Evolutionary conservation across 1,140 invertebrate genomes (phyloP).

Genomic region (Plectrocnemia conspersa): DNA sequence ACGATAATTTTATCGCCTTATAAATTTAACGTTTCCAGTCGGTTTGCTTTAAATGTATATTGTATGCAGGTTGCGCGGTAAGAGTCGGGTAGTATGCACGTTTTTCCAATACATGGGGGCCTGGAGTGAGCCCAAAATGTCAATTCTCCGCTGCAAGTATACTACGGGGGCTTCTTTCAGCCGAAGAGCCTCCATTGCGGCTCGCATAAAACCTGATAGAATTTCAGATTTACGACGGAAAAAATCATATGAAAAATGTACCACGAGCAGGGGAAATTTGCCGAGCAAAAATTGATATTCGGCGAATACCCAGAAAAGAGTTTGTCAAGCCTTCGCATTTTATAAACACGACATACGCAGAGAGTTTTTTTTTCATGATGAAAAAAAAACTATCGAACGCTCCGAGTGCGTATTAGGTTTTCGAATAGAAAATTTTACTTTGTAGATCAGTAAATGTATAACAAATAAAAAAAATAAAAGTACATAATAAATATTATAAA

Average conservation of each 20-base stretch:
- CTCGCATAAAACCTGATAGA: constrained; percentile 34
- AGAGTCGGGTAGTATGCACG: constrained; percentile 16
- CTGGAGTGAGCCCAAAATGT: constrained; percentile 32
- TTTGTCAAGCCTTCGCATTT: background rate
- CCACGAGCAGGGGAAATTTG: constrained; percentile 10
- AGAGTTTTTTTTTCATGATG: no score
- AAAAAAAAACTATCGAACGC: no score
- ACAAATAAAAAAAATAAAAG: background rate
- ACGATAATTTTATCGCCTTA: no score
- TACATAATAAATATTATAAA: background rate
- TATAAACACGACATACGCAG: no score
- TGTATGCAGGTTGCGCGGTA: no score
- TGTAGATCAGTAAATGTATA: background rate
- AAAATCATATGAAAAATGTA: constrained; percentile 27
- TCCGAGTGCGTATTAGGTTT: no score
- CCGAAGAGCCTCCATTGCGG: constrained; percentile 14
- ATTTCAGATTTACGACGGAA: constrained; percentile 31
- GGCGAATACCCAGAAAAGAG: background rate
- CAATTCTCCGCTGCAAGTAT: constrained; percentile 23
- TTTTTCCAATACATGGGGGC: constrained; percentile 23
- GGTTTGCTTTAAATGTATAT: no score
- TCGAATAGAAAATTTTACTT: constrained; percentile 2
- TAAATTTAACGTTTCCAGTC: no score
- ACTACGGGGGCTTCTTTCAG: background rate
- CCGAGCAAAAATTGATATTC: constrained; percentile 17